Base-by-base conservation (phyloP, 2,888 invertebrate genomes). In the Mythimna albipuncta region DNA sequence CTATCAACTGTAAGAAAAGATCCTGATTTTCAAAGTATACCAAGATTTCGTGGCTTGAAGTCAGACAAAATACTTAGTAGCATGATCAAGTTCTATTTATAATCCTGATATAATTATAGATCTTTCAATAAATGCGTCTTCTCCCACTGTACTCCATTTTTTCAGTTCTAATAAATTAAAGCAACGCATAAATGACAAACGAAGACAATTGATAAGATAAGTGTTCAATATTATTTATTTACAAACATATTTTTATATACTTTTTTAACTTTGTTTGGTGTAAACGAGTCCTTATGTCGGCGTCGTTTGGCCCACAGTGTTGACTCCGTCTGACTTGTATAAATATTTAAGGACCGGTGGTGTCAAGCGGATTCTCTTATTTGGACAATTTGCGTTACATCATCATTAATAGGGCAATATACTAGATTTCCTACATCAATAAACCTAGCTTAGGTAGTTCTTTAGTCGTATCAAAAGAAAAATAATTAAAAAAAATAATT, bases 311-410 rank as follows among this genome's bases (percentile, higher is more conserved):
- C 70, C 68, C 57, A 52, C 35, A 35, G 35, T 85, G 62, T 85
- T 83, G 75, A 77, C 75, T 66, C 11, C 58, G 75, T 85, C 69
- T 83, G 78, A 75, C 85, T 88, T 89, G 87, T 86, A 86, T 90
- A 90, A 85, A 93, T 93, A 93, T 93, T 93, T 85, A 83, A 89
- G 81, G 61, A 82, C 83, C 83, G 79, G 87, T 86, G 91, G 90
- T 90, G 92, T 91, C 87, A 93, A 61, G 89, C 93, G 93, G 93
- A 93, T 91, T 91, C 86, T 82, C 81, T 72, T 88, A 87, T 92
- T 92, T 90, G 90, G 82, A 57, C 79, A 82, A 84, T 81, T 85
- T 80, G 70, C 74, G 85, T 93, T 91, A 91, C 92, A 89, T 93
- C 93, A 93, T 89, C 83, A 68, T 79, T 81, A 70, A 68, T 75